Conservation (phyloP, 64 coral and sea anemone species). For the Actinia equina region DNA sequence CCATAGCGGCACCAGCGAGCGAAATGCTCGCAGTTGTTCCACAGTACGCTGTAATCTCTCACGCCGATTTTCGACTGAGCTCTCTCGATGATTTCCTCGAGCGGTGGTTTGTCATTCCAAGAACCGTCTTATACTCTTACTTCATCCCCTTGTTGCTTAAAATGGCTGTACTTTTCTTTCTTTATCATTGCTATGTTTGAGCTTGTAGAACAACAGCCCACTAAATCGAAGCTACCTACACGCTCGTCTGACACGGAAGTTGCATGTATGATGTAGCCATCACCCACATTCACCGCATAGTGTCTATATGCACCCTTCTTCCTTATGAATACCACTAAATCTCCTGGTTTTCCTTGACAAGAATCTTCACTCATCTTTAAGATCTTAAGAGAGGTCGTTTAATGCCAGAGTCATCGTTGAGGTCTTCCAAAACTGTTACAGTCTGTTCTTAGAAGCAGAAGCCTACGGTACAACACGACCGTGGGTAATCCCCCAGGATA, state of each 20-base stretch:
- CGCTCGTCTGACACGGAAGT: background rate
- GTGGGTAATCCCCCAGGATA: too few species aligned
- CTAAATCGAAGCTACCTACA: background rate
- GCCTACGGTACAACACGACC: too few species aligned
- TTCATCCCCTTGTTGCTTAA: background rate
- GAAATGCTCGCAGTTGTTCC: constrained; percentile 12
- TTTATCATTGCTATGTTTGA: background rate
- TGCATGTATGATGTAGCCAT: constrained; percentile 12
- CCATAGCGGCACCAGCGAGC: constrained; percentile 6
- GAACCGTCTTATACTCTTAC: background rate
- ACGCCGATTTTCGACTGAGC: background rate
- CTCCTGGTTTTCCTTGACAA: background rate
- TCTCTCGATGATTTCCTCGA: background rate
- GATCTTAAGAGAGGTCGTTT: too few species aligned
- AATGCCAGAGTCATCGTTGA: too few species aligned
- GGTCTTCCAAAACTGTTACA: too few species aligned
- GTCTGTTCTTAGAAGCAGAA: too few species aligned
- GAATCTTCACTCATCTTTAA: background rate
- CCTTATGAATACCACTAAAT: background rate
- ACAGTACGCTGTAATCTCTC: background rate
- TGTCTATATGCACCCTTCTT: background rate
- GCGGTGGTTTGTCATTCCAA: background rate
- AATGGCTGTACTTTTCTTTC: background rate
- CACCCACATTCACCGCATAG: background rate
- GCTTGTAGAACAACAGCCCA: background rate